A percentile compares a stretch with the other conserved stretches of the same genome.
Evolutionary conservation across 2,797 vertebrate genomes (phyloP).

Genomic region (Chelidonichthys spinosus): DNA sequence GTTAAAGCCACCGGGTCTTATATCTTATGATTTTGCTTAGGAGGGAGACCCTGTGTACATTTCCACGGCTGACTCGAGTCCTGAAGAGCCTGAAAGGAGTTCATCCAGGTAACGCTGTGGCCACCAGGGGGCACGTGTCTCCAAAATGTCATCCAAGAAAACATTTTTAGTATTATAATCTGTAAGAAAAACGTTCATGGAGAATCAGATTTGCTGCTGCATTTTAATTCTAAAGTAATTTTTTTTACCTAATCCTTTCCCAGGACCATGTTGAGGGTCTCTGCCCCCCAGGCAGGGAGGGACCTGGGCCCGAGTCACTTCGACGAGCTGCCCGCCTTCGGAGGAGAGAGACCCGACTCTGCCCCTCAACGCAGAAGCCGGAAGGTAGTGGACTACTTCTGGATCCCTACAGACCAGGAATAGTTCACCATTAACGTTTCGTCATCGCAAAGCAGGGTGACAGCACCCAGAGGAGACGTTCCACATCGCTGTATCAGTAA

Average conservation of each 20-base stretch:
- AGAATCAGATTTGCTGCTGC: no score
- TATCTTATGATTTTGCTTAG: slow-evolving; percentile 52
- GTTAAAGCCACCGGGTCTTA: neutral
- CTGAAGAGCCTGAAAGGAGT: slow-evolving; percentile 76
- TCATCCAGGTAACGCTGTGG: slow-evolving; percentile 69
- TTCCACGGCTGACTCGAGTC: slow-evolving; percentile 70
- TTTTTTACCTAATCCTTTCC: neutral
- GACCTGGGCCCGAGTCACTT: slow-evolving; percentile 75
- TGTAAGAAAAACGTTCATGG: no score
- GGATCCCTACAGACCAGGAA: slow-evolving; percentile 86
- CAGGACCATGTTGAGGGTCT: slow-evolving; percentile 78
- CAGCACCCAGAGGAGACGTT: no score
- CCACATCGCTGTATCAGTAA: no score
- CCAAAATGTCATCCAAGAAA: neutral
- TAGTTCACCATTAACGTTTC: neutral
- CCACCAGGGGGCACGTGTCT: slow-evolving; percentile 30
- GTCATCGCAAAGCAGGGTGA: no score
- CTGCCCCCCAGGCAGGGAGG: slow-evolving; percentile 68
- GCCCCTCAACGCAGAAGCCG: slow-evolving; percentile 68
- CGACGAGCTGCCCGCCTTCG: slow-evolving; percentile 75
- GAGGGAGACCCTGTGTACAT: slow-evolving; percentile 84
- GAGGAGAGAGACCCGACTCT: slow-evolving; percentile 65
- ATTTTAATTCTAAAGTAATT: neutral
- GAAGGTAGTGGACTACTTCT: slow-evolving; percentile 86
- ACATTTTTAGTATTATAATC: no score